Evolutionary conservation across 2,797 vertebrate genomes (phyloP).

Genomic region (Xenentodon cancila): DNA sequence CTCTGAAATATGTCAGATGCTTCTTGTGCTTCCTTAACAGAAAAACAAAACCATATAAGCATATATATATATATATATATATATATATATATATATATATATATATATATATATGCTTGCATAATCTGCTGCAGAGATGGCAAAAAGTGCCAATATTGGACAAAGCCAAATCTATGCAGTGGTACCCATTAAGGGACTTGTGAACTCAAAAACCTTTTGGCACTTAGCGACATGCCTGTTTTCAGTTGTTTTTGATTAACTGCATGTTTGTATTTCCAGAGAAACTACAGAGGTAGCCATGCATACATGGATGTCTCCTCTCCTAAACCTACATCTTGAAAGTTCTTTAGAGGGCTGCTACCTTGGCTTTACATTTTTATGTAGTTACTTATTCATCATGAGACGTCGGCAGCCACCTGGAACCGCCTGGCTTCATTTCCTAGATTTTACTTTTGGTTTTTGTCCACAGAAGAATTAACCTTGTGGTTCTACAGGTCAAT

Average conservation of each 20-base stretch:
- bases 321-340: slow-evolving; percentile 60
- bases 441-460: slow-evolving; percentile 25
- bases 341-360: slow-evolving; percentile 64
- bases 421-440: slow-evolving; percentile 53
- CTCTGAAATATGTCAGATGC: slow-evolving; percentile 18
- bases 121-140: slow-evolving; percentile 15
- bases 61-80: too few relatives aligned
- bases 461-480: background rate
- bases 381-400: slow-evolving; percentile 10
- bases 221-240: slow-evolving; percentile 21
- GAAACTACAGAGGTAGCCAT: slow-evolving; percentile 32
- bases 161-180: slow-evolving; percentile 65
- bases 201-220: slow-evolving; percentile 35
- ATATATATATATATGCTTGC: background rate
- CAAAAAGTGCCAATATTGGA: slow-evolving; percentile 68
- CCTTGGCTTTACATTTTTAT: slow-evolving; percentile 28
- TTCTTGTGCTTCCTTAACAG: slow-evolving; percentile 44
- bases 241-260: slow-evolving; percentile 20
- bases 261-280: slow-evolving; percentile 31
- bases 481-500: slow-evolving; percentile 4
- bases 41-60: slow-evolving; percentile 28
- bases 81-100: too few relatives aligned
- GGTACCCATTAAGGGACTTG: slow-evolving; percentile 10
- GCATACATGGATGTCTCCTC: slow-evolving; percentile 39
- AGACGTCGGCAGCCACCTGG: slow-evolving; percentile 37